Evolutionary conservation across 2,113 vertebrate genomes (phyloP).

Genomic region (Anarhynchus alexandrinus): DNA sequence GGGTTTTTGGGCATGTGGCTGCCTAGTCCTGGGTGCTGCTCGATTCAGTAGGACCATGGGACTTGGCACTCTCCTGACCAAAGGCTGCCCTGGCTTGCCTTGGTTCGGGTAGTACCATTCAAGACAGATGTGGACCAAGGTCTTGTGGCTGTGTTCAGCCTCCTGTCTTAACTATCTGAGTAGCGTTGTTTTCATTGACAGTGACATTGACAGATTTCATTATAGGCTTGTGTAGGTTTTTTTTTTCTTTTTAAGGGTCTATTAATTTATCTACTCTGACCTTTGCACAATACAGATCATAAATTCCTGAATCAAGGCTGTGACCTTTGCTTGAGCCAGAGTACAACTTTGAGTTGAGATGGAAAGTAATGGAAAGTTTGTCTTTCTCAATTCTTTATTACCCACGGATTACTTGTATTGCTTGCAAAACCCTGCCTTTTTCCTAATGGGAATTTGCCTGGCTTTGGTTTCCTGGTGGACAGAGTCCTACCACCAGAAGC

Average conservation of each 20-base stretch:
- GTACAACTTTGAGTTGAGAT: not conserved
- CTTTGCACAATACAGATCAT: not conserved
- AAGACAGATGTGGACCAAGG: not conserved
- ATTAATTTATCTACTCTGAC: not conserved
- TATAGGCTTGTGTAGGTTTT: not conserved
- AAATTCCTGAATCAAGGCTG: not conserved
- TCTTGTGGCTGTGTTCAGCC: no score
- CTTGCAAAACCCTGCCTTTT: not conserved
- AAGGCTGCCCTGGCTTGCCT: not conserved
- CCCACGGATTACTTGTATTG: not conserved
- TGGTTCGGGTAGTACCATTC: rapidly evolving
- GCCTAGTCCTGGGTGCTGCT: rapidly evolving
- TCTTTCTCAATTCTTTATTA: not conserved
- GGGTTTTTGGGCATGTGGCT: not conserved
- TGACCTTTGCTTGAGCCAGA: not conserved
- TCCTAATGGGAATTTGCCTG: not conserved
- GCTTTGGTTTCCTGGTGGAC: not conserved
- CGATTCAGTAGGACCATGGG: rapidly evolving
- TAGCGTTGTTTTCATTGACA: not conserved
- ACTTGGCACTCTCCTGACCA: rapidly evolving
- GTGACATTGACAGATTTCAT: not conserved
- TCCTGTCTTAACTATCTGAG: not conserved
- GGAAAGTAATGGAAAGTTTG: not conserved
- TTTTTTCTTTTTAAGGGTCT: not conserved
- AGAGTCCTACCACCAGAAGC: not conserved